These are phyloP conservation scores for Acanthochromis polyacanthus DNA, from an alignment of 2,113 vertebrate genomes.

Conservation along the genomic window DNA sequence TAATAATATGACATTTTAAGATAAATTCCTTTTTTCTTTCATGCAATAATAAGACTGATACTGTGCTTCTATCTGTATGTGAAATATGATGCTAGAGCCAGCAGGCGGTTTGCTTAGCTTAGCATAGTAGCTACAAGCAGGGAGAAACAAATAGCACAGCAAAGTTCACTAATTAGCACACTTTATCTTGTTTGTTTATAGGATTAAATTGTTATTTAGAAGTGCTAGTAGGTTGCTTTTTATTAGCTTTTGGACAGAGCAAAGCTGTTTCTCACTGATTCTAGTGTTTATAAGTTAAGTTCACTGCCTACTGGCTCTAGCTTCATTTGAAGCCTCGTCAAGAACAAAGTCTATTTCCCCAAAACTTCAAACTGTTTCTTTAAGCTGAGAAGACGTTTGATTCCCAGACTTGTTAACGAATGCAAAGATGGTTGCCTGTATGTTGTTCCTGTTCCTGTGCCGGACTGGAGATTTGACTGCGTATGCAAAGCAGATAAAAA, in stretches of 20 bases:
- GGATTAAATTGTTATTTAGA: slow-evolving; percentile 16
- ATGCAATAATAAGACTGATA: not conserved
- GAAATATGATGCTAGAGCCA: not conserved
- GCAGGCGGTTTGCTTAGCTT: slow-evolving; percentile 18
- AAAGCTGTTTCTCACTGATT: not conserved
- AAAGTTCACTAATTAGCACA: slow-evolving; percentile 30
- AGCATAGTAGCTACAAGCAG: slow-evolving; percentile 6
- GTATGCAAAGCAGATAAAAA: not conserved
- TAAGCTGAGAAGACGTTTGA: not conserved
- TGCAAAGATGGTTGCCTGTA: not conserved
- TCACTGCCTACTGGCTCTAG: not conserved
- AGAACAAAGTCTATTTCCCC: not conserved
- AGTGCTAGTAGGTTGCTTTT: not conserved
- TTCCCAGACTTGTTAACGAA: not conserved
- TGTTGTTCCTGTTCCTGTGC: too few species aligned
- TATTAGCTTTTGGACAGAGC: slow-evolving; percentile 1
- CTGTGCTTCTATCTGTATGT: not conserved
- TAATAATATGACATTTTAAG: not conserved
- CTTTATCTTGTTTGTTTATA: slow-evolving; percentile 31
- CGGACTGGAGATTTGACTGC: not conserved
- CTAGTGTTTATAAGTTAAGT: not conserved
- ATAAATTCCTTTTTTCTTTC: not conserved
- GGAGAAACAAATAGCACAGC: slow-evolving; percentile 15
- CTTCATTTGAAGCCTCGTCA: not conserved
- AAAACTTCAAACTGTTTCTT: not conserved